Base-by-base conservation (phyloP, 2,113 vertebrate species). In the Cynoglossus semilaevis region DNA sequence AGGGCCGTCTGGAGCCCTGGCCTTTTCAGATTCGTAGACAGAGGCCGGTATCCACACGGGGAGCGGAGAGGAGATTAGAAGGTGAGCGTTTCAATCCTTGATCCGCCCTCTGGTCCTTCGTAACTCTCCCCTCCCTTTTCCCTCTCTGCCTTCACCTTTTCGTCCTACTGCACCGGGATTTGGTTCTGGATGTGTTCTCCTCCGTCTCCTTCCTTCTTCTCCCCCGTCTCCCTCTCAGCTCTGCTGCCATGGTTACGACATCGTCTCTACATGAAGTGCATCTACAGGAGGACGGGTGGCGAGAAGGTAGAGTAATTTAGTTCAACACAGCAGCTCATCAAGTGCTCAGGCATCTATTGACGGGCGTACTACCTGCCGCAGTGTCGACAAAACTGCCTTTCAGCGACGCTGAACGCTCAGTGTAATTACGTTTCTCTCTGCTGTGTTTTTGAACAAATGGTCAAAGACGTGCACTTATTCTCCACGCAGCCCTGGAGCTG, bases 261-360 rank as follows among this genome's bases (percentile, higher is more conserved):
- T 89, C 71, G 76, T 82, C 65, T 86, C 88, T 94, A 96, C 94
- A 96, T 95, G 83, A 96, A 96, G 88, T 96, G 94, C 93, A 96
- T 95, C 94, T 96, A 88, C 55, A 86, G 22, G 89, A 82, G 59
- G 1, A 91, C 1, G 9, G 40, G 22, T 29, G 44, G 19, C 42
- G 51, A 63, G 52, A 70, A 66, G 42, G 22, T 47, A 76, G 80
- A 79, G 75, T 76, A 55, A 85, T 85, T 84, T 64, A 79, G 70
- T 74, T 74, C 54, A 60, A 81, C 73, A 76, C 79, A 86, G 85
- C 80, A 81, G 18, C 63, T 80, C 71, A 74, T 80, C 60, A 63
- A 70, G 59, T 69, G 62, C 76, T 72, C 53, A 76, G 72, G 56
- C 66, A 79, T 83, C 68, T 72, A 65, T 61, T 76, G 73, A 80